Conservation (phyloP, 2,888 invertebrate species). For the Diarsia rubi region DNA sequence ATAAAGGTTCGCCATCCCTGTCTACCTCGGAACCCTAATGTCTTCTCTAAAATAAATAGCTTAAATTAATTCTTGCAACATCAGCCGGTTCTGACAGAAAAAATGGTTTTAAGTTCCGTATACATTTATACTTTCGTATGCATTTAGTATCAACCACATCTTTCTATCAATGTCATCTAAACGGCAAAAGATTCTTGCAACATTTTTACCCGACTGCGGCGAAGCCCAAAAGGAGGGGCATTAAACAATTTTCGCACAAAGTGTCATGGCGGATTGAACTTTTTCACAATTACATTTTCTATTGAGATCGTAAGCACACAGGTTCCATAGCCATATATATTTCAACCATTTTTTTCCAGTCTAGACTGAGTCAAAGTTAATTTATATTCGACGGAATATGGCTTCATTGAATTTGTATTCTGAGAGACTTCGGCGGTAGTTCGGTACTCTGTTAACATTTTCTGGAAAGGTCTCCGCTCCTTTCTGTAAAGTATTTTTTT, state of each 20-base stretch:
- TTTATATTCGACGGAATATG: slow-evolving; percentile 11
- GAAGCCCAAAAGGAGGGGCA: too few species aligned
- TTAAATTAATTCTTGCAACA: too few species aligned
- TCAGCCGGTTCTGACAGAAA: too few species aligned
- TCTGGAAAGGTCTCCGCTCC: not conserved
- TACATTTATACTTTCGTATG: too few species aligned
- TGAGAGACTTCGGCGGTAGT: not conserved
- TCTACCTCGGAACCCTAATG: too few species aligned
- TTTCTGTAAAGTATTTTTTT: too few species aligned
- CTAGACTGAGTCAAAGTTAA: slow-evolving; percentile 27
- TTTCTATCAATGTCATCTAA: not conserved
- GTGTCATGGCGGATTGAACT: not conserved
- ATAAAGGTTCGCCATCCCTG: too few species aligned
- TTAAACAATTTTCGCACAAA: not conserved
- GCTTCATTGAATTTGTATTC: slow-evolving; percentile 20
- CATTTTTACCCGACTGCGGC: too few species aligned
- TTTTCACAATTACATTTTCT: not conserved
- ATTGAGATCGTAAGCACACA: slow-evolving; percentile 14
- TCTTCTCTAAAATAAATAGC: too few species aligned
- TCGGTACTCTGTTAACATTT: slow-evolving; percentile 7
- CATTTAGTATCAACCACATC: too few species aligned
- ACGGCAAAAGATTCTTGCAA: not conserved
- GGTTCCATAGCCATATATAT: not conserved
- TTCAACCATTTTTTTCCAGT: not conserved
- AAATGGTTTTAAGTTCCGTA: too few species aligned